Evolutionary conservation across 37 sponge, comb jelly and placozoan genomes (phyloP), one percentile per base, ranked within the genome.

Genomic region (Axinella damicornis): DNA sequence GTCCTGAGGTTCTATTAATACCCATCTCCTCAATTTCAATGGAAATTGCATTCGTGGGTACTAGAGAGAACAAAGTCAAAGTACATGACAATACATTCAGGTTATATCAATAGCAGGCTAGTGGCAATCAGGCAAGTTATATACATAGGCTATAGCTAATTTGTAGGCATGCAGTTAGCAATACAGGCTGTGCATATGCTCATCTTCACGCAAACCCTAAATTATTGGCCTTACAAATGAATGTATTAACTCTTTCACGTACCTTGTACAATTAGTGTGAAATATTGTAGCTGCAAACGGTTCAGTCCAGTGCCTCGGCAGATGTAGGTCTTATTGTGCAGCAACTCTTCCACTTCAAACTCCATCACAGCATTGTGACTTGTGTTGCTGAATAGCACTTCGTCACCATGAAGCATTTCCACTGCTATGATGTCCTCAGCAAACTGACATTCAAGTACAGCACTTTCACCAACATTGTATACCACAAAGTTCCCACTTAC

Each of bases 231-330:
- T n/a, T n/a, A n/a, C n/a, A 46, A 12, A 9, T 46, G 46, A 46
- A 12, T 12, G 46, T 46, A 46, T 46, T 12, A 46, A 9, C 9
- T 9, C 9, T 12, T 46, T 46, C 4, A 46, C 9, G 36, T 38
- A 71, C 72, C 52, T 53, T 73, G 25, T n/a, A 56, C 52, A 55
- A 73, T 22, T 54, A 73, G 18, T 21, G 21, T 40, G 74, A 55
- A 73, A 5, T 73, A 56, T 54, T 53, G 52, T 5, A 55, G 30
- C 30, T n/a, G 22, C 55, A 15, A 1, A 53, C 55, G 14, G 19
- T 31, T 73, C 33, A 4, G 19, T 2, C 54, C 74, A 25, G 6
- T 40, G 22, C 74, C 74, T 31, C 2, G n/a, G 56, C 74, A 73
- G 17, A 40, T 53, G 56, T 30, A 40, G 1, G 30, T 53, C 20